phyloP scores from a whole-genome alignment of 1,140 invertebrate species.

The Polypedilum pembai region DNA sequence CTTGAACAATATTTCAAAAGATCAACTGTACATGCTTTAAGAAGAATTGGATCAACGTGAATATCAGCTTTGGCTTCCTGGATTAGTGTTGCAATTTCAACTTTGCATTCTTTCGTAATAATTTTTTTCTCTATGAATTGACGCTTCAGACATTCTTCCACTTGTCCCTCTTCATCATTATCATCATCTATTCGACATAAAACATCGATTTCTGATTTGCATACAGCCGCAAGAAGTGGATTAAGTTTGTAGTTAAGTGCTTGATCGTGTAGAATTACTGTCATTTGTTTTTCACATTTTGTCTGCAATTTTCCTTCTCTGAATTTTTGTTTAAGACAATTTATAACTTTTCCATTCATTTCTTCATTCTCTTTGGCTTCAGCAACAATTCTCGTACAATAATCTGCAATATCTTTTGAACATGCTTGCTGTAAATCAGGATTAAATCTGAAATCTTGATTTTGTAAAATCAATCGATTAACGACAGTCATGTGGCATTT shows the following conservation, averaged over 20 bases:
- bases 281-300: slow-evolving; percentile 75
- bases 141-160: slow-evolving; percentile 83
- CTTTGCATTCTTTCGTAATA: slow-evolving; percentile 60
- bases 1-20: slow-evolving; percentile 77
- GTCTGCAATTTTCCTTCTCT: slow-evolving; percentile 60
- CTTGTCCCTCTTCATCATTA: slow-evolving; percentile 52
- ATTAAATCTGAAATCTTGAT: slow-evolving; percentile 87
- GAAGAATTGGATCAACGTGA: slow-evolving; percentile 71
- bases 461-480: slow-evolving; percentile 85
- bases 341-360: slow-evolving; percentile 58
- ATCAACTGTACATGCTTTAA: slow-evolving; percentile 69
- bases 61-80: slow-evolving; percentile 74
- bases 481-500: slow-evolving; percentile 80
- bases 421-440: slow-evolving; percentile 74
- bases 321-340: slow-evolving; percentile 69
- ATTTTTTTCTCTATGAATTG: slow-evolving; percentile 64
- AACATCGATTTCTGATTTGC: slow-evolving; percentile 59
- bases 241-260: slow-evolving; percentile 81
- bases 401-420: slow-evolving; percentile 60
- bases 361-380: slow-evolving; percentile 48
- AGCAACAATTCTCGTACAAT: slow-evolving; percentile 49
- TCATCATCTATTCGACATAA: slow-evolving; percentile 51
- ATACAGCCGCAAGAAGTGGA: slow-evolving; percentile 69
- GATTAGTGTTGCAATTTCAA: slow-evolving; percentile 63
- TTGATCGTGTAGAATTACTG: slow-evolving; percentile 72